Percentiles rank a stretch among this genome's conserved stretches.
Evolutionary conservation across 2,113 vertebrate species (phyloP).

Genomic region (Pygoscelis antarcticus): DNA sequence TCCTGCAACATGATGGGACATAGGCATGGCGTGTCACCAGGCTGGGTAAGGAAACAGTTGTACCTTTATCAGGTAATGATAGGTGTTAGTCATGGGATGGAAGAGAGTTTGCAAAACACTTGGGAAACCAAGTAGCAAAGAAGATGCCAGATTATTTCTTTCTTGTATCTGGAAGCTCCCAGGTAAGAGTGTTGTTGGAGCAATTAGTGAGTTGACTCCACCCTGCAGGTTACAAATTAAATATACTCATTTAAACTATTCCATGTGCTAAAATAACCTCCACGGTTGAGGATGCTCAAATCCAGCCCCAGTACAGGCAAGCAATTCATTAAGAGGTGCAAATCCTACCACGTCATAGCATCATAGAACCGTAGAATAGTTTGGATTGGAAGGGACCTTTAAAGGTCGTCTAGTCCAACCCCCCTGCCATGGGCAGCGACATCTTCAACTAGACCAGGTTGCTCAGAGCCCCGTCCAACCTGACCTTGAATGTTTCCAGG

Average conservation of each 20-base stretch:
- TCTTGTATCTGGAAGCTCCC: not conserved
- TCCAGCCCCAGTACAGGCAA: not conserved
- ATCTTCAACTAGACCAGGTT: no score
- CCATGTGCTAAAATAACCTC: not conserved
- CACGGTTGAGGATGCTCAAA: not conserved
- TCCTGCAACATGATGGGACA: not conserved
- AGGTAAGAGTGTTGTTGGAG: not conserved
- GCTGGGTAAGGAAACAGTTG: not conserved
- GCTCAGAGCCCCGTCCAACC: no score
- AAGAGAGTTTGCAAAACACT: not conserved
- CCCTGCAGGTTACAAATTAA: not conserved
- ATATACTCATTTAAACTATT: not conserved
- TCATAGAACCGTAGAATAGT: no score
- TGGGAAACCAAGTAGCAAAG: not conserved
- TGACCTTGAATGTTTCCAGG: no score
- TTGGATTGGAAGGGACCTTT: no score
- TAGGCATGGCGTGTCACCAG: not conserved
- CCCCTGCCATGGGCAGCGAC: no score
- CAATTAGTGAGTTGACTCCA: not conserved
- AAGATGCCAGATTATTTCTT: not conserved
- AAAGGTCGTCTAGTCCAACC: no score
- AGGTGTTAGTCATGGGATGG: accelerated
- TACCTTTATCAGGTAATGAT: not conserved
- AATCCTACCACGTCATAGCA: not conserved
- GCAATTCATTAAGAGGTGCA: not conserved